Evolutionary conservation across 2,113 vertebrate species (phyloP), one percentile per base, ranked within the genome.

Genomic region (Cacatua alba): DNA sequence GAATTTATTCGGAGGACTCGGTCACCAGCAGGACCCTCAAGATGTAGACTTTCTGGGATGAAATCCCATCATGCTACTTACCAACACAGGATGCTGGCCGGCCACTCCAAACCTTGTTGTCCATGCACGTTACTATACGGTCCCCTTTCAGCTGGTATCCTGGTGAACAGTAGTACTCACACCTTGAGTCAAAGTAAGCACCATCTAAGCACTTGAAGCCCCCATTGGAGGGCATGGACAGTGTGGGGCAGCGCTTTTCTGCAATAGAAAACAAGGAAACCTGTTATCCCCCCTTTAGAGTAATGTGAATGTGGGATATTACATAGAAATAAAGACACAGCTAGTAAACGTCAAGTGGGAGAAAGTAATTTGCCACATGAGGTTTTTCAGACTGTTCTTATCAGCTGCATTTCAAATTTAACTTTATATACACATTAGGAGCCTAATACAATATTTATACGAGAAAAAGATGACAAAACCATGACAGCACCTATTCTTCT

Each of bases 131-230:
- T 33, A 99, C 98, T 3, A 98, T 98, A 53, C 97, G 98, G 60
- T 99, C 98, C 1, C 99, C 99, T 95, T 99, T 99, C 65, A 99
- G 76, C 67, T 98, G 98, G 97, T 99, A 99, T 6, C 99, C 99
- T 0, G 98, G 98, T 0, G 99, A 98, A 86, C 99, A 99, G 95
- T 99, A 99, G 96, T 99, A 99, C 95, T 99, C 99, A 77, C 99
- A 99, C 92, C 98, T 98, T 14, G 99, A 99, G 97, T 98, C 99
- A 96, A 99, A 99, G 97, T 99, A 99, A 86, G 99, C 99, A 43
- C 99, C 99, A 29, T 99, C 99, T 8, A 98, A 89, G 35, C 99
- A 99, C 95, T 99, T 99, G 97, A 98, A 99, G 52, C 99, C 99
- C 52, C 99, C 99, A 0, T 99, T 99, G 65, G 65, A 52, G 0